phyloP scores from a whole-genome alignment of 2,888 invertebrate genomes.

The Adineta ricciae region DNA sequence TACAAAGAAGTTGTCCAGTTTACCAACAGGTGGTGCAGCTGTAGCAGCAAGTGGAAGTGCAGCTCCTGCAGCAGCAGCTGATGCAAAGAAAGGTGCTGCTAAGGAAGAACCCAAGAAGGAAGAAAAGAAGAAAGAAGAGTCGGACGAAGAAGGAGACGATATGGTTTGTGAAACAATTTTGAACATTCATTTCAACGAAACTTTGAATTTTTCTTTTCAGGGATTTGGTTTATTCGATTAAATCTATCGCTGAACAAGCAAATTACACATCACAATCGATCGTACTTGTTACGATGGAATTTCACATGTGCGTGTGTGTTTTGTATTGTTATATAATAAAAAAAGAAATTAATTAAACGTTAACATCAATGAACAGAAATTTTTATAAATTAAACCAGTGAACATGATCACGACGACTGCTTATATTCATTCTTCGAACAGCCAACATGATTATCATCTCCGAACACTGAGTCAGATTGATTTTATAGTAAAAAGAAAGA shows the following conservation, averaged over 20 bases:
- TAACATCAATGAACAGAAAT: background rate
- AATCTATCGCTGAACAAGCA: background rate
- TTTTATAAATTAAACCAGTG: background rate
- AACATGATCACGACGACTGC: too few species aligned
- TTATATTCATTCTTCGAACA: too few species aligned
- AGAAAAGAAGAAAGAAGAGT: slow-evolving; percentile 16
- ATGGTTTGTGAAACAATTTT: background rate
- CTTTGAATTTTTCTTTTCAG: background rate
- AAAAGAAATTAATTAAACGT: background rate
- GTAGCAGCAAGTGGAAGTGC: background rate
- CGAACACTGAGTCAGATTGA: too few species aligned
- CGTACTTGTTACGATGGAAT: background rate
- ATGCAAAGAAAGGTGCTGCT: background rate
- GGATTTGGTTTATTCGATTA: slow-evolving; percentile 5
- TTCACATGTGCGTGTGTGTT: background rate
- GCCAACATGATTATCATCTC: too few species aligned
- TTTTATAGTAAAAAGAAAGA: too few species aligned
- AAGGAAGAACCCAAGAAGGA: background rate
- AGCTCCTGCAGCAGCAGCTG: background rate
- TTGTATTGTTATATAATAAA: background rate
- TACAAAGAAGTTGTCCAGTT: slow-evolving; percentile 63
- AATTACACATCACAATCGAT: background rate
- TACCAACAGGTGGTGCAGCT: background rate
- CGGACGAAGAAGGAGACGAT: background rate
- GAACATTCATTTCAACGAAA: background rate